phyloP scores from a whole-genome alignment of 2,797 vertebrate species.

The Intellagama lesueurii region DNA sequence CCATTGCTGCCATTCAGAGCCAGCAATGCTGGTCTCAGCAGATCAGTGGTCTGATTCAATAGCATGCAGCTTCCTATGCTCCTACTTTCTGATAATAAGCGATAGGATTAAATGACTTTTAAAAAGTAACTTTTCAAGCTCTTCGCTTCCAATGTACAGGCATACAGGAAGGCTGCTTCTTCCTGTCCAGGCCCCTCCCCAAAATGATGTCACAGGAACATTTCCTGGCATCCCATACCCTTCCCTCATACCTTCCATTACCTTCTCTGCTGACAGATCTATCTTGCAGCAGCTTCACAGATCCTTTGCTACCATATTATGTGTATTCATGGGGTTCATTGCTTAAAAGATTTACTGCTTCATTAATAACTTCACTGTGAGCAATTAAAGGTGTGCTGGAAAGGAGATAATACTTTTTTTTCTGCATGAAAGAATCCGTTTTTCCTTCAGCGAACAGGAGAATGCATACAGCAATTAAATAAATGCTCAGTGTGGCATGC shows the following conservation, averaged over 20 bases:
- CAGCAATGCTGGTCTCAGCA: no score
- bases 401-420: conserved; percentile 73
- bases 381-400: conserved; percentile 72
- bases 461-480: conserved; percentile 69
- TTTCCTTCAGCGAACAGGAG: conserved; percentile 66
- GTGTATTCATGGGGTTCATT: neutral
- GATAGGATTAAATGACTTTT: no score
- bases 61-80: no score
- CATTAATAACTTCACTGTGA: conserved; percentile 76
- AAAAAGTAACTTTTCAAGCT: no score
- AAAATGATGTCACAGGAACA: neutral
- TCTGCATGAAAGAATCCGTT: conserved; percentile 71
- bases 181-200: neutral
- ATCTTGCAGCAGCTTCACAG: neutral
- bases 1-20: no score
- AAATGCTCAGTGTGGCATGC: conserved; percentile 19
- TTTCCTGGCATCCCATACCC: no score
- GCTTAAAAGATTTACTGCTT: conserved; percentile 66
- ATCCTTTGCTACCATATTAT: neutral
- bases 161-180: neutral
- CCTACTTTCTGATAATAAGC: no score
- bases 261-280: neutral
- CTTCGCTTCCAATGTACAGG: neutral
- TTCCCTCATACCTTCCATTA: neutral
- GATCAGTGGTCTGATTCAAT: no score